Evolutionary conservation across 1,140 invertebrate genomes (phyloP).

Genomic region (Varroa destructor): DNA sequence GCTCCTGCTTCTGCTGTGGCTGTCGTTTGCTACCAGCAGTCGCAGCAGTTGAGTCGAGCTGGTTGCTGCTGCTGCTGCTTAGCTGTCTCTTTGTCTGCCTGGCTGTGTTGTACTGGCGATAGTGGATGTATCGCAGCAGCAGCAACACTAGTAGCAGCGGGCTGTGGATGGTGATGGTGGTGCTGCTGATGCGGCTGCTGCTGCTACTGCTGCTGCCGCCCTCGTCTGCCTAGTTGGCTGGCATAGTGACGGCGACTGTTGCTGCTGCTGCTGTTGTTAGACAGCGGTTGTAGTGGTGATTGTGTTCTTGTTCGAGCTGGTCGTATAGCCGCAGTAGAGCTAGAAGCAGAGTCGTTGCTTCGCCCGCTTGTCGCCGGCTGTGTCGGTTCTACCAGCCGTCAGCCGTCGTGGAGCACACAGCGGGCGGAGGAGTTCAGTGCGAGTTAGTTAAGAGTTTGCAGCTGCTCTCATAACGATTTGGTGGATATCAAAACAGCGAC

Average conservation of each 20-base stretch:
- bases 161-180: background rate
- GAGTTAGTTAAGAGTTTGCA: too few species aligned
- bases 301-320: background rate
- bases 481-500: too few species aligned
- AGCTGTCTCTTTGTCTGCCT: background rate
- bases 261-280: background rate
- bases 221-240: background rate
- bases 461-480: too few species aligned
- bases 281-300: background rate
- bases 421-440: background rate
- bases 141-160: too few species aligned
- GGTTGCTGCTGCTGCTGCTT: background rate
- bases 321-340: background rate
- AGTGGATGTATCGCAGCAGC: too few species aligned
- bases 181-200: slow-evolving; percentile 18
- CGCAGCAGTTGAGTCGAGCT: slow-evolving; percentile 5
- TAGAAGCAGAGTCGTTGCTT: too few species aligned
- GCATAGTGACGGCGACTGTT: background rate
- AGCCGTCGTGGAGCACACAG: background rate
- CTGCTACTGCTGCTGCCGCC: slow-evolving; percentile 1
- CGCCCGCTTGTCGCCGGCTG: too few species aligned
- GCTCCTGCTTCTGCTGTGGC: background rate
- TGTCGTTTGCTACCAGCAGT: background rate
- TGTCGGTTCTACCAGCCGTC: background rate
- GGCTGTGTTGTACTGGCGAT: too few species aligned